phyloP scores from a whole-genome alignment of 2,113 vertebrate genomes.

The Bubalus kerabau region DNA sequence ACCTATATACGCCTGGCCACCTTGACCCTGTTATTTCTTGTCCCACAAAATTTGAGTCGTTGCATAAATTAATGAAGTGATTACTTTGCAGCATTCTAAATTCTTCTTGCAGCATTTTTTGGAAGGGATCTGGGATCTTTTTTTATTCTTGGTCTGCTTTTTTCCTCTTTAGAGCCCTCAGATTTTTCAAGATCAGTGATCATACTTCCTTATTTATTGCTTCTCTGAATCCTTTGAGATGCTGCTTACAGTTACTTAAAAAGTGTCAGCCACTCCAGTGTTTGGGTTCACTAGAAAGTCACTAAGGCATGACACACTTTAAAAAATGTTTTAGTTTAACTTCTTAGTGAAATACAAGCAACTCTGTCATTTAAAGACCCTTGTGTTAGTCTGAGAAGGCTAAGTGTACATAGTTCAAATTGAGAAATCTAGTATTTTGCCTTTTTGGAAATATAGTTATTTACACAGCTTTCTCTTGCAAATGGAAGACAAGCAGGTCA shows the following conservation, averaged over 20 bases:
- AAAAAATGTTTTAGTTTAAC: constrained; percentile 6
- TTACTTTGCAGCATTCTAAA: not conserved
- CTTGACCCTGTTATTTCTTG: not conserved
- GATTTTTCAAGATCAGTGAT: not conserved
- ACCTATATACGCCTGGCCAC: not conserved
- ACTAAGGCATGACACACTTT: not conserved
- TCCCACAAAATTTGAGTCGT: not conserved
- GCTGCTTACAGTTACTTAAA: not conserved
- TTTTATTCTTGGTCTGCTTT: not conserved
- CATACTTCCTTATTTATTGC: not conserved
- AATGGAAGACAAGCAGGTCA: not conserved
- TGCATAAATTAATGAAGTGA: not conserved
- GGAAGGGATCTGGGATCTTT: not conserved
- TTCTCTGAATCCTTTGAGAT: not conserved
- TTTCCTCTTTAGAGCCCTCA: not conserved
- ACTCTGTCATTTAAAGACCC: not conserved
- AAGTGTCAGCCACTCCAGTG: not conserved
- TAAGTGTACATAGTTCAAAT: not conserved
- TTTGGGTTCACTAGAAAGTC: constrained; percentile 31
- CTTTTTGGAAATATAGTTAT: not conserved
- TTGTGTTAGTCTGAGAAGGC: not conserved
- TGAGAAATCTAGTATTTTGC: not conserved
- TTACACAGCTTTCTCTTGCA: not conserved
- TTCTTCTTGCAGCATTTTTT: not conserved
- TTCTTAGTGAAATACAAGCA: not conserved